Evolutionary conservation across 2,888 invertebrate genomes (phyloP).

Genomic region (Harmothoe impar): DNA sequence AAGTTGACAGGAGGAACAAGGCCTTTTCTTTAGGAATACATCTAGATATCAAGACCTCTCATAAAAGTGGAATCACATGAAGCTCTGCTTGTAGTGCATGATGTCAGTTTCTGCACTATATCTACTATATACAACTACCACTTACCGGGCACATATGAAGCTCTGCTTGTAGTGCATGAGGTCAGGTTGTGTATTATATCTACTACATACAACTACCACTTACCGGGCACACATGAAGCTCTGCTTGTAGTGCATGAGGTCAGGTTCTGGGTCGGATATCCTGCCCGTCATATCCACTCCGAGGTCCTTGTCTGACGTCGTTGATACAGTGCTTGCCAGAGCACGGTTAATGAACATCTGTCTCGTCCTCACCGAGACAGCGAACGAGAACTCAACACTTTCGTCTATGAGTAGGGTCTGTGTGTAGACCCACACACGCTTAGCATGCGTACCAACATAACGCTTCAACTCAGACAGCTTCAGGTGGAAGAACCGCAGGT

Average conservation of each 20-base stretch:
- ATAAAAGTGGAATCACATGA: no score
- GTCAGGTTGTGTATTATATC: constrained; percentile 1
- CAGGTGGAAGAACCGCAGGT: constrained; percentile 53
- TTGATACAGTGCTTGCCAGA: not conserved
- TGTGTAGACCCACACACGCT: constrained; percentile 58
- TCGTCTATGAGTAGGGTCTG: constrained; percentile 52
- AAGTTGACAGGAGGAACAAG: no score
- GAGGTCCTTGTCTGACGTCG: not conserved
- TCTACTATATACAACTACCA: not conserved
- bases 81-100: constrained; percentile 30
- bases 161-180: constrained; percentile 34
- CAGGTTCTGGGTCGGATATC: constrained; percentile 15
- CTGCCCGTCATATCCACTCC: not conserved
- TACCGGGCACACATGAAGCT: constrained; percentile 44
- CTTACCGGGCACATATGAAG: constrained; percentile 32
- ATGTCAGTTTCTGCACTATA: constrained; percentile 2
- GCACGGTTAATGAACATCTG: constrained; percentile 55
- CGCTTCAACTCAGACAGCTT: constrained; percentile 10
- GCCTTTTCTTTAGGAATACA: no score
- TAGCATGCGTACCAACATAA: constrained; percentile 46
- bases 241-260: constrained; percentile 47
- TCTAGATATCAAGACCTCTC: no score
- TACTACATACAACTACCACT: not conserved
- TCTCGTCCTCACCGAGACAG: constrained; percentile 45
- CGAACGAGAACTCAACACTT: constrained; percentile 3